A percentile compares a stretch with the other conserved stretches of the same genome.
phyloP scores from a whole-genome alignment of 2,888 invertebrate species.

The Spicauda simplicius region DNA sequence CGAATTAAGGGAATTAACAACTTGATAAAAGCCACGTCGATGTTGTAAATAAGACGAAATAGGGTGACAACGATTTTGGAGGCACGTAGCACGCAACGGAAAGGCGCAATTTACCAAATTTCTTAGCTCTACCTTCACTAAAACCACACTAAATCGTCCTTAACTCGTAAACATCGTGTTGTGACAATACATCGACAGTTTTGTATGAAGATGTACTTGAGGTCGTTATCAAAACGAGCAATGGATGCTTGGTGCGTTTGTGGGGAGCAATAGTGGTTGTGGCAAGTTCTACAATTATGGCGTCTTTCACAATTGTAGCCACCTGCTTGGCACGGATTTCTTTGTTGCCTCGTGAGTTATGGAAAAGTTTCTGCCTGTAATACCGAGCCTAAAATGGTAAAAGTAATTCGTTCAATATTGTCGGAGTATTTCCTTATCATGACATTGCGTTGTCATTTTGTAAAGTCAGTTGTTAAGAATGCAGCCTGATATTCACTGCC shows the following conservation, averaged over 20 bases:
- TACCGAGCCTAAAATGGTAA: slow-evolving; percentile 10
- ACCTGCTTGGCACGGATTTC: slow-evolving; percentile 36
- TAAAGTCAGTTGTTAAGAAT: too few species aligned
- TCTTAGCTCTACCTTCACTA: slow-evolving; percentile 41
- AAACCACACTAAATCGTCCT: not conserved
- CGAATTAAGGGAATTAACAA: slow-evolving; percentile 40
- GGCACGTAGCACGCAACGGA: slow-evolving; percentile 45
- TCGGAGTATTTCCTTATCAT: too few species aligned
- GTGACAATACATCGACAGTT: not conserved
- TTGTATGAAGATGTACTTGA: not conserved
- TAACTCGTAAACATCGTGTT: not conserved
- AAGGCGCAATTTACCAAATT: slow-evolving; percentile 55
- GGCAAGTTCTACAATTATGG: slow-evolving; percentile 29
- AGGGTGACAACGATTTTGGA: slow-evolving; percentile 42
- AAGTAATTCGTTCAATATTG: slow-evolving; percentile 9
- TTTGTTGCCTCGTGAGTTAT: slow-evolving; percentile 35
- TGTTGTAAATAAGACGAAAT: slow-evolving; percentile 43
- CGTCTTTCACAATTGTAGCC: slow-evolving; percentile 35
- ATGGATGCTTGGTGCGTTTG: not conserved
- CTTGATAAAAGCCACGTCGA: slow-evolving; percentile 41
- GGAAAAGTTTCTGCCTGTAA: slow-evolving; percentile 20
- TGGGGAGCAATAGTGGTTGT: not conserved
- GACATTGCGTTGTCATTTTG: too few species aligned
- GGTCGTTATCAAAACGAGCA: not conserved
- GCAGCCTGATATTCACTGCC: too few species aligned